phyloP scores from a whole-genome alignment of 2,888 invertebrate genomes.

The Onthophagus sagittarius region DNA sequence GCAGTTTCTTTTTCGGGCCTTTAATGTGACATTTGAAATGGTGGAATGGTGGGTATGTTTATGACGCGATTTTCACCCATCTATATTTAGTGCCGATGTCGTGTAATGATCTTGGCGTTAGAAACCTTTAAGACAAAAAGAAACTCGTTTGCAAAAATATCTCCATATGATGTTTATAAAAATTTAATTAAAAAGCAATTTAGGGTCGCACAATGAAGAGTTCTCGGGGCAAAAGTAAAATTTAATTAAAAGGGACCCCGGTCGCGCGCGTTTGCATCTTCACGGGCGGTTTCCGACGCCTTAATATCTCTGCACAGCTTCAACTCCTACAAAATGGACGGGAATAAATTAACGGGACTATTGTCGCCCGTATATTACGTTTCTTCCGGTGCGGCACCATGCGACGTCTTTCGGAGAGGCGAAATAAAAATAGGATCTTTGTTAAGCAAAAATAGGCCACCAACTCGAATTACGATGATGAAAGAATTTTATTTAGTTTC shows the following conservation, averaged over 20 bases:
- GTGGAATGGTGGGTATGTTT: not conserved
- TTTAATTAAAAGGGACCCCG: constrained; percentile 7
- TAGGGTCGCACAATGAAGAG: constrained; percentile 5
- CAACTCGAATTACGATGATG: not conserved
- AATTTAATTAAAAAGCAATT: constrained; percentile 11
- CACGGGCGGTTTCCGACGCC: not conserved
- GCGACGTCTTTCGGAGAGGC: not conserved
- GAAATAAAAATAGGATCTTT: not conserved
- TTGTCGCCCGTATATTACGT: not conserved
- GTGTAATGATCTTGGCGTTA: not conserved
- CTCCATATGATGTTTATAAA: not conserved
- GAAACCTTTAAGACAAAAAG: no score
- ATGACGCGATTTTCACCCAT: not conserved
- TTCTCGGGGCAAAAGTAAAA: not conserved
- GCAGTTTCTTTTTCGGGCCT: not conserved
- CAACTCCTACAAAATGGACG: not conserved
- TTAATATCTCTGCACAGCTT: not conserved
- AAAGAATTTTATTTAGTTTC: no score
- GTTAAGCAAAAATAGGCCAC: not conserved
- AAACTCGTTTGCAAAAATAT: not conserved
- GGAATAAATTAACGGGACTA: not conserved
- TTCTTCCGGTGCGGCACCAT: not conserved
- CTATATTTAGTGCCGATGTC: constrained; percentile 2
- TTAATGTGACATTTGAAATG: constrained; percentile 6
- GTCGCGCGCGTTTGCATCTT: constrained; percentile 2